Percentiles rank a stretch among this genome's conserved stretches.
Conservation (phyloP, 2,888 invertebrate genomes). For the Sinelater perroti region DNA sequence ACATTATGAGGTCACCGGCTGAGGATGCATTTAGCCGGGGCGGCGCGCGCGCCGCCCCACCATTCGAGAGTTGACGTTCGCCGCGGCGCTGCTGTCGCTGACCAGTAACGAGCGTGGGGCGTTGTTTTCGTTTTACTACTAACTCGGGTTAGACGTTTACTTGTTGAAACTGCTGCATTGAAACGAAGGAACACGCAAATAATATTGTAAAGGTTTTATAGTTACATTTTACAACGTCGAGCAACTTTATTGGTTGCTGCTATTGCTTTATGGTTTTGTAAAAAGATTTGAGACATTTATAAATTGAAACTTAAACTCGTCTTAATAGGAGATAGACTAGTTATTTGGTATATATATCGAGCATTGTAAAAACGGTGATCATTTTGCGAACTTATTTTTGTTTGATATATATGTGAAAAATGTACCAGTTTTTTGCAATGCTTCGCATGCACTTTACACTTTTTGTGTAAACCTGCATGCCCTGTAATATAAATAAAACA, state of each 20-base stretch:
- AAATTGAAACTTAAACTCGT: constrained; percentile 28
- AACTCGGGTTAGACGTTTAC: constrained; percentile 18
- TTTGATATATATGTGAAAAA: constrained; percentile 32
- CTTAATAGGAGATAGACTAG: constrained; percentile 25
- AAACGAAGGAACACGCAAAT: constrained; percentile 22
- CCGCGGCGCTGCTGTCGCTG: too few relatives aligned
- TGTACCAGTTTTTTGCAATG: constrained; percentile 53
- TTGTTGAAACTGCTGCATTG: constrained; percentile 17
- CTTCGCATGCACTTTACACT: constrained; percentile 52
- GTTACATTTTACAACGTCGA: constrained; percentile 27
- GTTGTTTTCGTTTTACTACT: constrained; percentile 15
- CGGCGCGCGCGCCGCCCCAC: too few relatives aligned
- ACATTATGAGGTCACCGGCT: not conserved
- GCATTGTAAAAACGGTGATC: constrained; percentile 53
- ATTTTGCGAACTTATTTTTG: constrained; percentile 40
- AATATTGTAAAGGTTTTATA: constrained; percentile 30
- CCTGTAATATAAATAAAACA: constrained; percentile 49
- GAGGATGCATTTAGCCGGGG: not conserved
- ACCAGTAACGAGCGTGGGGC: too few relatives aligned
- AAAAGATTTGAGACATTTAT: constrained; percentile 33
- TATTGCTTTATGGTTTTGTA: constrained; percentile 40
- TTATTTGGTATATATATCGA: constrained; percentile 31
- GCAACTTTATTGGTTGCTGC: constrained; percentile 31
- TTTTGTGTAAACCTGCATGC: constrained; percentile 52
- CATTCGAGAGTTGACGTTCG: too few relatives aligned